Percentiles rank a stretch among this genome's conserved stretches.
Evolutionary conservation across 92 coral and sea anemone genomes (phyloP).

Genomic region (Isaurus tuberculatus): DNA sequence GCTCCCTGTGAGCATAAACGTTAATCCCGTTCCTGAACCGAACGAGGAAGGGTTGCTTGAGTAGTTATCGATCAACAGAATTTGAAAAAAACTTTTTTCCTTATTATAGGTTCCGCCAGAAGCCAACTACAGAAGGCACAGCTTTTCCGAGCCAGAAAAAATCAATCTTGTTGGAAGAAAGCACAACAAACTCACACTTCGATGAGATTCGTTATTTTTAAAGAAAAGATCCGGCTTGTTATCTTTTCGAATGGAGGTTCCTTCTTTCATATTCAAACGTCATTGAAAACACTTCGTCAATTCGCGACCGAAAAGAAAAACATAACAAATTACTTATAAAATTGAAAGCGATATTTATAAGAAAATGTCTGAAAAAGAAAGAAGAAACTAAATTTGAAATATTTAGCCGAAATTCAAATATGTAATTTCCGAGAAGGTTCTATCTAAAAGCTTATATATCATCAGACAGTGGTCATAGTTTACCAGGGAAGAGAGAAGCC

Average conservation of each 20-base stretch:
- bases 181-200: conserved; percentile 13
- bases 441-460: no score
- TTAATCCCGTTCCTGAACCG: no score
- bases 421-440: no score
- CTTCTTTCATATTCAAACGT: not conserved
- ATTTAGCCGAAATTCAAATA: no score
- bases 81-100: not conserved
- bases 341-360: not conserved
- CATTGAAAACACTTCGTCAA: not conserved
- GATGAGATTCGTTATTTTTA: conserved; percentile 8
- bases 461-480: no score
- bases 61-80: no score
- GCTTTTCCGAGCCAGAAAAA: conserved; percentile 96
- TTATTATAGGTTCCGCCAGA: conserved; percentile 77
- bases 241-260: not conserved
- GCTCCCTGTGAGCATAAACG: no score
- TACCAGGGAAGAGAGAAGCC: no score
- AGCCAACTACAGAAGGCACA: conserved; percentile 77
- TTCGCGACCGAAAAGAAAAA: not conserved
- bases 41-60: no score
- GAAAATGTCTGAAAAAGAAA: not conserved
- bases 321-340: not conserved
- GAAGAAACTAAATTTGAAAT: no score
- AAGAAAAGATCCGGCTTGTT: not conserved
- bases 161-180: conserved; percentile 84